A percentile compares a stretch with the other conserved stretches of the same genome.
phyloP scores from a whole-genome alignment of 1,140 invertebrate species.

The Paralvinella palmiformis region DNA sequence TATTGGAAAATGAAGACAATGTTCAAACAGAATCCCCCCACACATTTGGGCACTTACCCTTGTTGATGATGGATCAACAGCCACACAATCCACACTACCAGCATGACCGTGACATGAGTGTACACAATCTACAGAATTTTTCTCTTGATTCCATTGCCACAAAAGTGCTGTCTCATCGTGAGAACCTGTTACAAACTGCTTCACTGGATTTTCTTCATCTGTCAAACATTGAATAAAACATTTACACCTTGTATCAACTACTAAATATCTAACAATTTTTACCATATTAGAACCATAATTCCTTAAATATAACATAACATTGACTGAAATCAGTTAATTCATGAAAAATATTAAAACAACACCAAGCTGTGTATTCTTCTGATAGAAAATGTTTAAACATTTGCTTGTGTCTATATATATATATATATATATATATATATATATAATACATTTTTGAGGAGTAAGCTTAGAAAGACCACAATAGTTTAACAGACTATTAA shows the following conservation, averaged over 20 bases:
- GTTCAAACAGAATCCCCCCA: too few species aligned
- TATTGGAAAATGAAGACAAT: too few species aligned
- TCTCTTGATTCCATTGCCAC: slow-evolving; percentile 62
- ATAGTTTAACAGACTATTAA: too few species aligned
- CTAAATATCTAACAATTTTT: background rate
- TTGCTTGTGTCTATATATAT: too few species aligned
- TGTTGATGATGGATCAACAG: slow-evolving; percentile 60
- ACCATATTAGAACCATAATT: background rate
- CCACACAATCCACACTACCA: slow-evolving; percentile 77
- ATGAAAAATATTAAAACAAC: too few species aligned
- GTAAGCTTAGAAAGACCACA: too few species aligned
- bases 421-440: too few species aligned
- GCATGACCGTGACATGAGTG: slow-evolving; percentile 81
- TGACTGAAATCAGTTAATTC: background rate
- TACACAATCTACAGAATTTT: slow-evolving; percentile 73
- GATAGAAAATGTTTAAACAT: too few species aligned
- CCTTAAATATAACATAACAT: background rate
- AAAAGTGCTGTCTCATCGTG: slow-evolving; percentile 88
- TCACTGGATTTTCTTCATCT: slow-evolving; percentile 22
- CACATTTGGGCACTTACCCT: slow-evolving; percentile 41
- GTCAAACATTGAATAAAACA: background rate
- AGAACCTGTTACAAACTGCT: slow-evolving; percentile 62
- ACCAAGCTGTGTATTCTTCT: too few species aligned
- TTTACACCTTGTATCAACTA: background rate
- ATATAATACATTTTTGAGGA: too few species aligned